phyloP scores from a whole-genome alignment of 2,888 invertebrate genomes.

The Marronus borbonicus region DNA sequence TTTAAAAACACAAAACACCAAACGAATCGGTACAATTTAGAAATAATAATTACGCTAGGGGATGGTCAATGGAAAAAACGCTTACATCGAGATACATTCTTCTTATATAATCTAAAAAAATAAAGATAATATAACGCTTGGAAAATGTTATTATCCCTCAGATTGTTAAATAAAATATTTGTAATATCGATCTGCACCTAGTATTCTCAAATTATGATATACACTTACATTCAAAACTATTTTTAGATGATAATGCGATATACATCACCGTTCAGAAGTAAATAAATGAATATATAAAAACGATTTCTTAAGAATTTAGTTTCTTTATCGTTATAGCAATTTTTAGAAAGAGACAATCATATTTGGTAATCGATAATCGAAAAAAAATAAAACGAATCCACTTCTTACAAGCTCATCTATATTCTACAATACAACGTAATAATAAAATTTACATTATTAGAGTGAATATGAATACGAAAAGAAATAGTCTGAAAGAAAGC shows the following conservation, averaged over 20 bases:
- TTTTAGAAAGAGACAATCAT: conserved; percentile 16
- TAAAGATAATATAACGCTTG: background rate
- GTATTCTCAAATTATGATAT: conserved; percentile 12
- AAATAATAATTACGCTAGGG: conserved; percentile 7
- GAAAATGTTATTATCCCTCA: background rate
- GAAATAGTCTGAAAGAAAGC: background rate
- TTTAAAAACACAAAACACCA: conserved; percentile 11
- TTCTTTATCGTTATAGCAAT: background rate
- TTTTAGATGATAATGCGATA: conserved; percentile 3
- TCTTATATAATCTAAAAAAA: conserved; percentile 1
- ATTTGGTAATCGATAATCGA: background rate
- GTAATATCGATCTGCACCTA: conserved; percentile 1
- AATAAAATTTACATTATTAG: background rate
- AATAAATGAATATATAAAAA: background rate
- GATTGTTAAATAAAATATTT: conserved; percentile 9
- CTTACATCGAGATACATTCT: background rate
- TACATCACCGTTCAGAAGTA: conserved; percentile 11
- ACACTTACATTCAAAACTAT: conserved; percentile 2
- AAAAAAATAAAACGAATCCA: background rate
- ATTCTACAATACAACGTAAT: background rate
- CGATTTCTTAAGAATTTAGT: background rate
- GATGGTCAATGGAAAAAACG: background rate
- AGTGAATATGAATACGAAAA: background rate
- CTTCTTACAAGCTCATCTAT: background rate
- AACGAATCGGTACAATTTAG: background rate